A percentile compares a stretch with the other conserved stretches of the same genome.
Conservation (phyloP, 2,797 vertebrate species). For the Cirrhinus molitorella region DNA sequence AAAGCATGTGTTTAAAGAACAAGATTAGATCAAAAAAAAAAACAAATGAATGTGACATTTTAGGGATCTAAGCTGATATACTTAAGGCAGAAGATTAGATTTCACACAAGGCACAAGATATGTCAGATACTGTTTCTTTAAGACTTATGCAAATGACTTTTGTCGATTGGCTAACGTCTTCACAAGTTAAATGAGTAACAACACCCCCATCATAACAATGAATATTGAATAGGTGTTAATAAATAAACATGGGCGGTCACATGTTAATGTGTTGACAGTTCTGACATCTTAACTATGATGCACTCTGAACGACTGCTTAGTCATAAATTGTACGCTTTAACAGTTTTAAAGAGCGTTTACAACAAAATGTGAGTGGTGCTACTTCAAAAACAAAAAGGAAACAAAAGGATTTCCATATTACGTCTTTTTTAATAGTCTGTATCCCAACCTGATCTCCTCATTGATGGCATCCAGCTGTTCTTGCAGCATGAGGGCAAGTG, state of each 20-base stretch:
- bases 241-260: not conserved
- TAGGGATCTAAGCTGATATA: conserved; percentile 1
- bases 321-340: not conserved
- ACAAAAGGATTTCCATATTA: not conserved
- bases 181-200: conserved; percentile 19
- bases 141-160: not conserved
- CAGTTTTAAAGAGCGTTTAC: not conserved
- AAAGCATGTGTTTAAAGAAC: conserved; percentile 13
- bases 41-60: conserved; percentile 1
- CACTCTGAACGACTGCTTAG: not conserved
- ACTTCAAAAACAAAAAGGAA: not conserved
- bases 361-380: too few relatives aligned
- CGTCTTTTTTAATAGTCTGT: not conserved
- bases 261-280: not conserved
- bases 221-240: not conserved
- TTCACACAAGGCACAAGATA: not conserved
- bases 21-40: conserved; percentile 15
- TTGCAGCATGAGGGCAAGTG: conserved; percentile 94
- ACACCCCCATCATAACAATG: conserved; percentile 3
- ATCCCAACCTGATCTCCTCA: conserved; percentile 90
- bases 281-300: not conserved
- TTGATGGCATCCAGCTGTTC: conserved; percentile 97
- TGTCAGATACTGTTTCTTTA: not conserved
- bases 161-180: not conserved
- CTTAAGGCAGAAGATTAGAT: not conserved